Base-by-base conservation (phyloP, 2,113 vertebrate species). In the Cololabis saira region DNA sequence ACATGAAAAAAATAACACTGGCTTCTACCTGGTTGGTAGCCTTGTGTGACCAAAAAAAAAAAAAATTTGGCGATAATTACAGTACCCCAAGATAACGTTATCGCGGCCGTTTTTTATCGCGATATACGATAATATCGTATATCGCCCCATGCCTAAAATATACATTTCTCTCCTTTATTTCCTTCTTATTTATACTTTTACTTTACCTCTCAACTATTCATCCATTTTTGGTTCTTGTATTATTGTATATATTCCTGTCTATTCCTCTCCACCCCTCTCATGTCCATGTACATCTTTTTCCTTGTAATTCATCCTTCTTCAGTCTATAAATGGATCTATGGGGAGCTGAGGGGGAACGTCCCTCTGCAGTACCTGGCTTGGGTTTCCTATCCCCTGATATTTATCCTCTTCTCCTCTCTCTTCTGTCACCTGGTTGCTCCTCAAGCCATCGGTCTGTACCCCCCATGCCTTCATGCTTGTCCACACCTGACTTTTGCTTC, bases 341-440 rank as follows among this genome's bases (percentile, higher is more conserved):
- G 80, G 42, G 92, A 90, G 74, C 81, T 96, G 83, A 89, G 79
- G 75, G 94, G 93, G 0, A 98, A 90, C 66, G 30, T 98, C 42
- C 88, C 93, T 1, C 84, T 98, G 87, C 96, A 98, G 91, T 98
- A 87, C 72, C 86, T 95, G 87, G 95, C 86, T 51, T 98, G 96
- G 96, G 94, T 98, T 17, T 74, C 92, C 1, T 96, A 95, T 82
- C 96, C 97, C 0, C 93, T 98, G 5, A 63, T 85, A 13, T 96
- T 98, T 60, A 95, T 98, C 85, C 91, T 98, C 54, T 98, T 98
- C 86, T 94, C 96, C 1, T 95, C 95, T 51, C 67, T 95, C 63
- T 97, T 98, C 87, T 98, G 97, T 90, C 95, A 98, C 59, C 86
- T 98, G 78, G 87, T 98, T 21, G 93, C 97, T 72, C 97, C 97